phyloP scores from a whole-genome alignment of 2,113 vertebrate species.

The Crotalus horridus region DNA sequence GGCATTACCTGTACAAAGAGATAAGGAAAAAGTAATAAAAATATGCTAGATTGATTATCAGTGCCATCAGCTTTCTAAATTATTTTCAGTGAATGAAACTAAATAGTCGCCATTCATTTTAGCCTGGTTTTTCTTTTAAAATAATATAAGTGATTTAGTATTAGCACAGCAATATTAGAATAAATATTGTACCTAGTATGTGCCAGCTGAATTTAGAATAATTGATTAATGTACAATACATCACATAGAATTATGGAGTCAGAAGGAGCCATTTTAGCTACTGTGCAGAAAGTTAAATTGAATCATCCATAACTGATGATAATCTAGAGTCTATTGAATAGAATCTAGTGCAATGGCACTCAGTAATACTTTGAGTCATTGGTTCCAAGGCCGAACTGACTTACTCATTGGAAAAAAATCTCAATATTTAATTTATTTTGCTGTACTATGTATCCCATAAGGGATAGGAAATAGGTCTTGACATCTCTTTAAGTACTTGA shows the following conservation, averaged over 20 bases:
- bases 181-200: not conserved
- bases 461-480: not conserved
- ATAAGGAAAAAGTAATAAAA: not conserved
- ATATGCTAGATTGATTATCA: not conserved
- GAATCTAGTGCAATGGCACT: not conserved
- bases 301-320: not conserved
- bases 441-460: not conserved
- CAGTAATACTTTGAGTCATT: not conserved
- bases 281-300: not conserved
- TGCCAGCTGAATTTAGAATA: not conserved
- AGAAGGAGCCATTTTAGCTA: not conserved
- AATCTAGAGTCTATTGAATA: not conserved
- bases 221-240: not conserved
- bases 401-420: not conserved
- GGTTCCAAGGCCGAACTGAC: not conserved
- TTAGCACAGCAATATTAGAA: not conserved
- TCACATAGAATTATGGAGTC: not conserved
- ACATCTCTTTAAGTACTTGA: not conserved
- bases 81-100: not conserved
- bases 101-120: not conserved
- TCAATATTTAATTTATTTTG: not conserved
- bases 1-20: not conserved
- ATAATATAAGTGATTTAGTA: not conserved
- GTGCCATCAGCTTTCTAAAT: not conserved
- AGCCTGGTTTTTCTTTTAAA: not conserved